Evolutionary conservation across 2,888 invertebrate species (phyloP).

Genomic region (Pogonocherus hispidulus): DNA sequence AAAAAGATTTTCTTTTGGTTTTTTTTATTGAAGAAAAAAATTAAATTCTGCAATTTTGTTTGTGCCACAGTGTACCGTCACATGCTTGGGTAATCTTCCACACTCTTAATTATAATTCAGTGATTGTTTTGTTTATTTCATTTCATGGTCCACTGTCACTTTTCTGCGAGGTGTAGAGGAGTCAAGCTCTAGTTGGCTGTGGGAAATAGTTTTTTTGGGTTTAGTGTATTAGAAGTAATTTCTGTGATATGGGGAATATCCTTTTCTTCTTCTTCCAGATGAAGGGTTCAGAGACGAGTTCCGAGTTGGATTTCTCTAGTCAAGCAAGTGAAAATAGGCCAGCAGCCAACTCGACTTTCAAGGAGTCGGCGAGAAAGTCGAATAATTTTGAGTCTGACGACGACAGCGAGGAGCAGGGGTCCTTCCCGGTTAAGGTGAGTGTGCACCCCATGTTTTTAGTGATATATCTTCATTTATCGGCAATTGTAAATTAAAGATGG

Average conservation of each 20-base stretch:
- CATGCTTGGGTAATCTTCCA: no score
- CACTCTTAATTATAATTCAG: not conserved
- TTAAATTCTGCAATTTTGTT: no score
- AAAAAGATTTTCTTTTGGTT: no score
- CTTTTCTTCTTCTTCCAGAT: constrained; percentile 50
- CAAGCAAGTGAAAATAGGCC: constrained; percentile 49
- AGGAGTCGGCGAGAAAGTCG: constrained; percentile 52
- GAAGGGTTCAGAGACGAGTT: constrained; percentile 59
- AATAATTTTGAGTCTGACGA: constrained; percentile 51
- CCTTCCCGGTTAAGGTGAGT: constrained; percentile 54
- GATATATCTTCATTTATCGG: no score
- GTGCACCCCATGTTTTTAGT: no score
- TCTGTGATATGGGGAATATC: constrained; percentile 43
- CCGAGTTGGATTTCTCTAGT: constrained; percentile 57
- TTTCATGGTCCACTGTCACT: constrained; percentile 18
- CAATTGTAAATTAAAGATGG: no score
- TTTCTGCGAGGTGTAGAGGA: not conserved
- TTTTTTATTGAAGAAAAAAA: no score
- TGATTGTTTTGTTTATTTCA: not conserved
- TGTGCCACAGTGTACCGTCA: not conserved
- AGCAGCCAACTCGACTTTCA: constrained; percentile 60
- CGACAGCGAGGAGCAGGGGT: constrained; percentile 56
- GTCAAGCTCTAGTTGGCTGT: not conserved
- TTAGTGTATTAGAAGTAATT: no score
- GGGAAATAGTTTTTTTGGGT: not conserved